Evolutionary conservation across 1,140 invertebrate species (phyloP).

Genomic region (Ectropis grisescens): DNA sequence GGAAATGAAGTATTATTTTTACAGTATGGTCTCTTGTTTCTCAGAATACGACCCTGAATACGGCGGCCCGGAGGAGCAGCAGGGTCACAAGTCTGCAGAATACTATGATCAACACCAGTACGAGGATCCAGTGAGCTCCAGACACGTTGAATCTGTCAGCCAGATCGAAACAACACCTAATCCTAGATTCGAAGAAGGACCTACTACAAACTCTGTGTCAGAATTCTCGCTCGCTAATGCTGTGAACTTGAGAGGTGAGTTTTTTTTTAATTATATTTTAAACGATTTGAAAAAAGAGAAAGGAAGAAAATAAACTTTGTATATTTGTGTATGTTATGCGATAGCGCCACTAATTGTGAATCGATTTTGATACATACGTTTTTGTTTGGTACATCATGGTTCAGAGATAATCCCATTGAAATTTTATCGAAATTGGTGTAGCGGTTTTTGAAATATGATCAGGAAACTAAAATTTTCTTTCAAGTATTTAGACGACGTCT

Average conservation of each 20-base stretch:
- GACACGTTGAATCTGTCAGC: slow-evolving; percentile 18
- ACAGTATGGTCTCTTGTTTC: slow-evolving; percentile 2
- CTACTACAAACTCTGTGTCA: slow-evolving; percentile 35
- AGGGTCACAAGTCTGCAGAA: slow-evolving; percentile 12
- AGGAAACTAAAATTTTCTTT: no score
- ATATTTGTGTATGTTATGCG: no score
- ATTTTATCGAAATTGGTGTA: no score
- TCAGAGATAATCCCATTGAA: no score
- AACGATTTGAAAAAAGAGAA: not conserved
- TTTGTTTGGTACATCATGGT: no score
- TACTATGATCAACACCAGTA: slow-evolving; percentile 28
- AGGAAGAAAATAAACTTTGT: not conserved
- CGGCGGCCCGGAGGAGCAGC: slow-evolving; percentile 15
- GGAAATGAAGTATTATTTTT: no score
- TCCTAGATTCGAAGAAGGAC: slow-evolving; percentile 24
- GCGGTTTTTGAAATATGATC: no score
- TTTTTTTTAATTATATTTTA: not conserved
- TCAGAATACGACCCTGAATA: slow-evolving; percentile 36
- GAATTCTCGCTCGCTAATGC: slow-evolving; percentile 48
- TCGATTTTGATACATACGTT: no score
- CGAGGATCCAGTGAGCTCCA: slow-evolving; percentile 26
- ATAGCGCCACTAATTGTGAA: no score
- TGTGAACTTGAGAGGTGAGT: slow-evolving; percentile 54
- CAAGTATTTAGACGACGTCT: no score
- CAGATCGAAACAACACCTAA: slow-evolving; percentile 22